Evolutionary conservation across 2,888 invertebrate genomes (phyloP), one percentile per base, ranked within the genome.

Genomic region (Spicauda simplicius): DNA sequence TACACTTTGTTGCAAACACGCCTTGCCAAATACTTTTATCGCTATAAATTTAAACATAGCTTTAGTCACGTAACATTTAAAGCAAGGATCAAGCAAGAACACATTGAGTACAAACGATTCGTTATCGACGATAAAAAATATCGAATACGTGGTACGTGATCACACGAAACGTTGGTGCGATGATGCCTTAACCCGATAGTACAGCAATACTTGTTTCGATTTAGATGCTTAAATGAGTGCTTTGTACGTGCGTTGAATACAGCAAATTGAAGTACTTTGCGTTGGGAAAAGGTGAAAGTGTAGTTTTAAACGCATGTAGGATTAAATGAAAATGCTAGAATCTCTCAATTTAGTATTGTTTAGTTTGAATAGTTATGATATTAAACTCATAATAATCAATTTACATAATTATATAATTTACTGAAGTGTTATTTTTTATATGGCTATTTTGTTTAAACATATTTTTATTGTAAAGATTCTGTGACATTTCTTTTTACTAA

Each of bases 41-140:
- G 10, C 41, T 14, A 11, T 10, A 10, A 41, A 41, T 14, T 41
- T 41, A 41, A 12, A 41, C 41, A 16, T 14, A 48, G 16, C 8
- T 48, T 5, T 16, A 48, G 68, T 69, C 68, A 71, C 69, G 70
- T 70, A 71, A 61, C 69, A 70, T 61, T 65, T 69, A 68, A 68
- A 69, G 53, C 61, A 20, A 53, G 60, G 69, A 62, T 68, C 57
- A 58, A 37, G 45, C 14, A 48, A 25, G 10, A 37, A 7, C 53
- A 48, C 53, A 67, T 67, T 67, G 50, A 52, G 60, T 57, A 57
- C 53, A 53, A 65, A 65, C 58, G 65, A 59, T 53, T 53, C 41
- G 41, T 53, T 65, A 64, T 64, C 37, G 58, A 5, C 58, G 41
- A 64, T 64, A 64, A 65, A 65, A 57, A 57, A 33, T 11, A 20